Evolutionary conservation across 2,888 invertebrate genomes (phyloP), one percentile per base, ranked within the genome.

Genomic region (Hypomecis punctinalis): DNA sequence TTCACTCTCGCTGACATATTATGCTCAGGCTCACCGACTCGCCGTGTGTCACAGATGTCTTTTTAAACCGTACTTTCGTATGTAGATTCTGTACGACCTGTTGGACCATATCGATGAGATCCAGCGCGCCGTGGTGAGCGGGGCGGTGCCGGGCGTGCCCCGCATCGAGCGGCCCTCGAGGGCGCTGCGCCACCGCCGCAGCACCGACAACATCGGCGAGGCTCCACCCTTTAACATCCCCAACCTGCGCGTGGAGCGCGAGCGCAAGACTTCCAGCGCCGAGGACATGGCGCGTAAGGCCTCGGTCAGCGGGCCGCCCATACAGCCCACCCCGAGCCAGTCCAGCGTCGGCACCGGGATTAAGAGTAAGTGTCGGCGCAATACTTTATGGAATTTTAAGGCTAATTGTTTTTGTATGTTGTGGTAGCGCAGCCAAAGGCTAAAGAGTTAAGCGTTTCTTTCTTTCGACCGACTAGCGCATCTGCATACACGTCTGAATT

Each of bases 271-370:
- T 1, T 97, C 97, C 51, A 97, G 97, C 76, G 97, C 98, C 6
- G 98, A 98, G 84, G 97, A 98, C 80, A 97, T 98, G 97, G 97
- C 97, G 33, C 94, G 97, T 77, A 97, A 97, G 85, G 97, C 97
- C 83, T 97, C 97, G 7, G 95, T 96, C 79, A 96, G 96, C 94
- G 90, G 77, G 10, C 78, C 81, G 45, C 3, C 56, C n/a, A 48
- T 61, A 10, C 56, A 66, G 9, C 53, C 61, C 33, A 61, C 61
- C 0, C 35, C 61, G n/a, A 63, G 63, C 47, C 67, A 63, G 54
- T 61, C 63, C 8, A 63, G 62, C 51, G 69, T 72, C 8, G 63
- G 71, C 0, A 63, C 65, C n/a, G 67, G 68, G 39, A 68, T 73
- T 61, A 80, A 78, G 69, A 81, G 82, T 82, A 72, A 71, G 76